phyloP scores from a whole-genome alignment of 2,797 vertebrate genomes.

The Sebastes itinus region DNA sequence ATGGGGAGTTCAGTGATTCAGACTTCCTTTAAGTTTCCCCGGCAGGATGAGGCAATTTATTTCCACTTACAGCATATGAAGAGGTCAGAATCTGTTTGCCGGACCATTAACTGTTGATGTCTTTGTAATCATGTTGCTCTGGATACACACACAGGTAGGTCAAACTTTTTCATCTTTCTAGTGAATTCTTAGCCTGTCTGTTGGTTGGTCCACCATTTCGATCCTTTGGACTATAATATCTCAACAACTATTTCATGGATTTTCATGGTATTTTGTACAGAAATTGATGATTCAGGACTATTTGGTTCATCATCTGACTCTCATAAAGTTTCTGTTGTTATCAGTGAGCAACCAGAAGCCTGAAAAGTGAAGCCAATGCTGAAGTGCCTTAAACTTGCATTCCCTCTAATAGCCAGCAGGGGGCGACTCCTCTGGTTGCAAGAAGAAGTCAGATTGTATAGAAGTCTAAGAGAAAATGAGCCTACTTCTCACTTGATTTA shows the following conservation, averaged over 20 bases:
- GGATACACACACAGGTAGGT: neutral
- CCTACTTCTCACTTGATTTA: too few relatives aligned
- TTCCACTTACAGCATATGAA: slow-evolving; percentile 25
- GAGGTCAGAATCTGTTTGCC: slow-evolving; percentile 22
- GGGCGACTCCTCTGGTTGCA: neutral
- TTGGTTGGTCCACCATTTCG: too few relatives aligned
- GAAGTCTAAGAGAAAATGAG: too few relatives aligned
- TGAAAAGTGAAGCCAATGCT: too few relatives aligned
- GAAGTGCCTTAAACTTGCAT: neutral
- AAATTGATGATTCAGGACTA: too few relatives aligned
- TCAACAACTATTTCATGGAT: neutral
- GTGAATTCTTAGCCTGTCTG: neutral
- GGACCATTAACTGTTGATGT: neutral
- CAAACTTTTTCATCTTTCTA: neutral
- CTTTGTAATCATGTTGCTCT: neutral
- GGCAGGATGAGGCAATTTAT: slow-evolving; percentile 28
- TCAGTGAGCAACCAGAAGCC: too few relatives aligned
- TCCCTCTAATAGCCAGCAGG: neutral
- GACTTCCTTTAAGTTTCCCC: slow-evolving; percentile 35
- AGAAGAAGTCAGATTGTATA: neutral
- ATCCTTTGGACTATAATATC: neutral
- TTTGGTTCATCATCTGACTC: too few relatives aligned
- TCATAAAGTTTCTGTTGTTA: too few relatives aligned
- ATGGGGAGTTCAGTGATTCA: slow-evolving; percentile 35
- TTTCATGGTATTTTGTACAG: too few relatives aligned